Evolutionary conservation across 1,140 invertebrate species (phyloP).

Genomic region (Tetraneura akinire): DNA sequence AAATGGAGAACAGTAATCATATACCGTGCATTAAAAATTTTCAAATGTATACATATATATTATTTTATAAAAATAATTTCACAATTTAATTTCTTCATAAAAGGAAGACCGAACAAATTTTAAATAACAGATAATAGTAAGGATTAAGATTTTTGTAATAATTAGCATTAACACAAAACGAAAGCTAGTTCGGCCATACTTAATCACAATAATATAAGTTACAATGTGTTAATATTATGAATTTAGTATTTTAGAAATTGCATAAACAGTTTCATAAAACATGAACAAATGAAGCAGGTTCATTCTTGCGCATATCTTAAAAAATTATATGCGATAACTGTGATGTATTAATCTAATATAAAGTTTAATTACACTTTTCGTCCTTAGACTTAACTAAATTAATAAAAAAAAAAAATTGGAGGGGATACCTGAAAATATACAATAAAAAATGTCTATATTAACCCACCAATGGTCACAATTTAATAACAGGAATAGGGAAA

Average conservation of each 20-base stretch:
- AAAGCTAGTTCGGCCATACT: background rate
- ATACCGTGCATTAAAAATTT: conserved; percentile 30
- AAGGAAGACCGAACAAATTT: conserved; percentile 33
- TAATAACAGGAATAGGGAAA: conserved; percentile 15
- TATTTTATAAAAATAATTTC: conserved; percentile 31
- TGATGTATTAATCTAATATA: conserved; percentile 33
- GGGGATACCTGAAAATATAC: conserved; percentile 48
- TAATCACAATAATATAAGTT: background rate
- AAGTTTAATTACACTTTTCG: conserved; percentile 42
- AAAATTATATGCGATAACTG: background rate
- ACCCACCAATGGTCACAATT: conserved; percentile 40
- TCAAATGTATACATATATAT: conserved; percentile 31
- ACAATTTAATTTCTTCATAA: background rate
- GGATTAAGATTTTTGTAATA: conserved; percentile 8
- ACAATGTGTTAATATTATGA: background rate
- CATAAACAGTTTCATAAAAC: conserved; percentile 9
- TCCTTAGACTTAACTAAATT: conserved; percentile 17
- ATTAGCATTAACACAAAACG: background rate
- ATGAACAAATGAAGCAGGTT: background rate
- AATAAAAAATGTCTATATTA: conserved; percentile 40
- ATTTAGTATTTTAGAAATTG: background rate
- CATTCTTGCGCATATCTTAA: background rate
- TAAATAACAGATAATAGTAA: conserved; percentile 12
- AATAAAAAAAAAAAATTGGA: conserved; percentile 32
- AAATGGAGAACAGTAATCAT: conserved; percentile 47